phyloP scores from a whole-genome alignment of 2,797 vertebrate genomes.

The Darevskia nairensis region DNA sequence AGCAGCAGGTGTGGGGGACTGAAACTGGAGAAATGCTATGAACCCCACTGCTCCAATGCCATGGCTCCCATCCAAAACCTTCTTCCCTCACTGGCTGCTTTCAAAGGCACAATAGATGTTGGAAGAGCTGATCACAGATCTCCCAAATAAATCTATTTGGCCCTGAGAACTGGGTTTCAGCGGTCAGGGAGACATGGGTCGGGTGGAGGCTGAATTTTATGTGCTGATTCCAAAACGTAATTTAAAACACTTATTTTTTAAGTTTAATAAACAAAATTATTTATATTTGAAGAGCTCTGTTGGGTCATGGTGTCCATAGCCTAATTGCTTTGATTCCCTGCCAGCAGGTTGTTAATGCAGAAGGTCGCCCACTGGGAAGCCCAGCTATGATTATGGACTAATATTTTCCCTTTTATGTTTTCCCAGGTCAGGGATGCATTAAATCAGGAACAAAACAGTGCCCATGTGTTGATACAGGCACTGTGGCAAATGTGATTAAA shows the following conservation, averaged over 20 bases:
- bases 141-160: background rate
- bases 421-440: slow-evolving; percentile 42
- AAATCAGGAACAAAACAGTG: slow-evolving; percentile 55
- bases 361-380: slow-evolving; percentile 25
- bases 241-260: background rate
- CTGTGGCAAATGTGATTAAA: slow-evolving; percentile 72
- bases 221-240: background rate
- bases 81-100: background rate
- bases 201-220: no score
- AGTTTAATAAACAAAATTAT: background rate
- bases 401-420: background rate
- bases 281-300: background rate
- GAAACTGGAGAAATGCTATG: background rate
- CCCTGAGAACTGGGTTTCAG: background rate
- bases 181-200: background rate
- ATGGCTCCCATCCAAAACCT: background rate
- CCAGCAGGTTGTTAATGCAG: background rate
- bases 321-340: no score
- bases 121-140: no score
- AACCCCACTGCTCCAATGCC: background rate
- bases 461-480: slow-evolving; percentile 59
- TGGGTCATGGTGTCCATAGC: background rate
- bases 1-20: no score
- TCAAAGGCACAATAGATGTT: background rate
- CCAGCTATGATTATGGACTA: background rate